These are phyloP conservation scores for Calliopsis andreniformis DNA, from an alignment of 1,140 invertebrate species.

Conservation along the genomic window DNA sequence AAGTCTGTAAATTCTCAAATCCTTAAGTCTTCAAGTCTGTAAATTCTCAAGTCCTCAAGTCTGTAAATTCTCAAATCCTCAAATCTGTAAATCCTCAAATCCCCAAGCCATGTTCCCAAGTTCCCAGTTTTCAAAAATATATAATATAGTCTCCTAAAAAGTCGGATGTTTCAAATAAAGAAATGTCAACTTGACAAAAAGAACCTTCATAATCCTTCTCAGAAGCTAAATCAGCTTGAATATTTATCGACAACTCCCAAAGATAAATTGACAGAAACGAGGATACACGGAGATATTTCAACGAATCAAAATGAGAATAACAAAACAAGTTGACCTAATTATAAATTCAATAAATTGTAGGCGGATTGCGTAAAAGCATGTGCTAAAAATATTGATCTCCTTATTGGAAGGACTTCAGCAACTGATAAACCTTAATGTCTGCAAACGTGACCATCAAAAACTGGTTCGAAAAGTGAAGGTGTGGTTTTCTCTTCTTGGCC, in stretches of 20 bases:
- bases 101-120: too few relatives aligned
- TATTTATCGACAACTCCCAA: background rate
- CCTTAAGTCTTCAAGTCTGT: too few relatives aligned
- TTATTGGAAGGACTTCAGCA: background rate
- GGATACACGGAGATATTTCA: background rate
- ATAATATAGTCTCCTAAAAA: too few relatives aligned
- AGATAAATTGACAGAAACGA: background rate
- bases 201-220: too few relatives aligned
- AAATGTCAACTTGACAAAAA: too few relatives aligned
- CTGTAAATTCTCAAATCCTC: too few relatives aligned
- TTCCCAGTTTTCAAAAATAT: too few relatives aligned
- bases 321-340: background rate
- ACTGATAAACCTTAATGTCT: background rate
- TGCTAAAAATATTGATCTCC: background rate
- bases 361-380: background rate
- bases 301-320: background rate
- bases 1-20: too few relatives aligned
- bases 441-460: constrained; percentile 40
- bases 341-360: background rate
- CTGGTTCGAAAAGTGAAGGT: constrained; percentile 18
- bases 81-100: too few relatives aligned
- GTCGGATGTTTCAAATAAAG: too few relatives aligned
- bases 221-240: too few relatives aligned
- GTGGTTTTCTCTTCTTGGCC: constrained; percentile 22
- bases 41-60: too few relatives aligned